Evolutionary conservation across 2,888 invertebrate species (phyloP).

Genomic region (Bhutanitis thaidina): DNA sequence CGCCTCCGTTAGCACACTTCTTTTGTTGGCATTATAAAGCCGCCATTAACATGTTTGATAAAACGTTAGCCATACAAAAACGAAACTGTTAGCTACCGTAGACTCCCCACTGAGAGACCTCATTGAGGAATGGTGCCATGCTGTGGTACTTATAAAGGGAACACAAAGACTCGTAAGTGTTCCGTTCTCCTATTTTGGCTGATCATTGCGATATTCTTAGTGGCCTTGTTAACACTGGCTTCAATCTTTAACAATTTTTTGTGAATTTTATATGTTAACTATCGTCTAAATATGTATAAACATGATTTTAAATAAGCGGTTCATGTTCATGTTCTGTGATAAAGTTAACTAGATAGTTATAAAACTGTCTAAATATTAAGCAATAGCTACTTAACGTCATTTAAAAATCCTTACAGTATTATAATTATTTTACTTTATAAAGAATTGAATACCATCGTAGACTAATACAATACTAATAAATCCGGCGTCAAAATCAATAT

Average conservation of each 20-base stretch:
- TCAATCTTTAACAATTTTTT: slow-evolving; percentile 15
- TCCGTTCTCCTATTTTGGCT: slow-evolving; percentile 48
- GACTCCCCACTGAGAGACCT: slow-evolving; percentile 65
- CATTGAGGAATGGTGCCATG: slow-evolving; percentile 63
- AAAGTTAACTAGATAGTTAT: too few relatives aligned
- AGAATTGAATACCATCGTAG: background rate
- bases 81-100: slow-evolving; percentile 70
- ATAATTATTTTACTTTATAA: background rate
- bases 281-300: too few relatives aligned
- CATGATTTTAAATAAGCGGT: too few relatives aligned
- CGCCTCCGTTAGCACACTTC: slow-evolving; percentile 78
- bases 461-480: background rate
- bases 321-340: background rate
- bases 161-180: slow-evolving; percentile 46
- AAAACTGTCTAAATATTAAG: too few relatives aligned
- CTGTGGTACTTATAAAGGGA: slow-evolving; percentile 55
- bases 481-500: slow-evolving; percentile 2
- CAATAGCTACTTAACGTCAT: too few relatives aligned
- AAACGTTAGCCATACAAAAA: slow-evolving; percentile 71
- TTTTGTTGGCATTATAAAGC: slow-evolving; percentile 76
- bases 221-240: slow-evolving; percentile 45
- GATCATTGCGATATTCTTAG: slow-evolving; percentile 39
- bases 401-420: too few relatives aligned
- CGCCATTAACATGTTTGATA: slow-evolving; percentile 79
- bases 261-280: too few relatives aligned